Base-by-base conservation (phyloP, 2,888 invertebrate species). In the Drosophila flavopinicola region DNA sequence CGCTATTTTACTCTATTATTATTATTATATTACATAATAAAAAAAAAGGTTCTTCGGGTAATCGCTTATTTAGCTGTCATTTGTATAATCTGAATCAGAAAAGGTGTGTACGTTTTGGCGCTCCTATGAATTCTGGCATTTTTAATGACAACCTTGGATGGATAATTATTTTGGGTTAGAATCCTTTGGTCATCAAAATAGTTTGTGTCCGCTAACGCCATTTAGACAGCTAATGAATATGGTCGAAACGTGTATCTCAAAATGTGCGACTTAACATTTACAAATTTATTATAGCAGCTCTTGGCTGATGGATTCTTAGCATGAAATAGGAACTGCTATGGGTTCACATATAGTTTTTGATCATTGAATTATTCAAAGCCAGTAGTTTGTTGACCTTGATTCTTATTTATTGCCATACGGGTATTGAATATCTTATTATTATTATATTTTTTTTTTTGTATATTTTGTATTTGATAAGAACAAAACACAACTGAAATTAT, bases 291-390 rank as follows among this genome's bases (percentile, higher is more conserved):
- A 30, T 56, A 37, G 23, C 38, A 33, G 13, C 44, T 30, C 20
- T 27, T 38, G n/a, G 51, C 58, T 71, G 63, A 71, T 74, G 33
- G 53, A 63, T 57, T 63, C 30, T 47, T 53, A 63, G 47, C 70
- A 71, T 71, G 70, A 35, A 11, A 15, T 1, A 9, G 3, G n/a
- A 7, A 23, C 7, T 9, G 10, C 11, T 23, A 20, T 6, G 6
- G 39, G n/a, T 9, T 4, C 9, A 17, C n/a, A 24, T 11, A 15
- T 7, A 32, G 10, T 10, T 30, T 24, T 29, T 11, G 13, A 20
- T 42, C 9, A 15, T 23, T 24, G 23, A 15, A 38, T 48, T 49
- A 49, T 20, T 44, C 27, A 13, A 23, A 30, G 39, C 17, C n/a
- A 2, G 10, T 45, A 45, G 25, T 20, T 13, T 7, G 20, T 27